Base-by-base conservation (phyloP, 1,140 invertebrate species). In the Papilio polyxenes region DNA sequence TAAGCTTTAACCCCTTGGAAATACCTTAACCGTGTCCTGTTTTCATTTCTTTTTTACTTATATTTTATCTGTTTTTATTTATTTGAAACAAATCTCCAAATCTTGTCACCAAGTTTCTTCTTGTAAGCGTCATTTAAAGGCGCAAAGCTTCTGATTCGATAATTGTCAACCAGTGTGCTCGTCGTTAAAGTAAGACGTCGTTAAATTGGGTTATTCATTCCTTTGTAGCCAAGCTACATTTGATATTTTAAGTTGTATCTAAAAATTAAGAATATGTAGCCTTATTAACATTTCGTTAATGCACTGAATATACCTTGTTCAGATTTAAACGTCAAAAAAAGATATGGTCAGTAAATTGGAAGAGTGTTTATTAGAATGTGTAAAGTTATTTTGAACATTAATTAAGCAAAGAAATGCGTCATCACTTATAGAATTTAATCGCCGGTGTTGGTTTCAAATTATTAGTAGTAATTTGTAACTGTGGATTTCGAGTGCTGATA, bases 101-200 rank as follows among this genome's bases (percentile, higher is more conserved):
- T 56, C 15, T 69, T 53, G 31, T 69, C 51, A 74, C 80, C 49
- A 56, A 76, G 65, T 83, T 83, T 83, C 80, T 84, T 86, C 84
- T 82, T 86, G 84, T 83, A 81, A 83, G 85, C 62, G 62, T 65
- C 31, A 15, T 79, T 80, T 72, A 74, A 20, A 85, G 85, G 82
- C 83, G 86, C 83, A 83, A 88, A 86, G 80, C 74, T 82, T 84
- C 82, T 84, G 82, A 85, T 86, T 85, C 83, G 82, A 83, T 83
- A 83, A 85, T 86, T 87, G 83, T 88, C 87, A 88, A 87, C 85
- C 85, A 86, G 83, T 84, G 81, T 79, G 78, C 72, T 82, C 82
- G 81, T 87, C 82, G 75, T 84, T 85, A 82, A 84, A 80, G 82
- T 85, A 87, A 85, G 81, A 82, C 81, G 84, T 88, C 82, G 85